These are phyloP conservation scores for Chauna torquata DNA, from an alignment of 2,113 vertebrate genomes.

Conservation along the genomic window DNA sequence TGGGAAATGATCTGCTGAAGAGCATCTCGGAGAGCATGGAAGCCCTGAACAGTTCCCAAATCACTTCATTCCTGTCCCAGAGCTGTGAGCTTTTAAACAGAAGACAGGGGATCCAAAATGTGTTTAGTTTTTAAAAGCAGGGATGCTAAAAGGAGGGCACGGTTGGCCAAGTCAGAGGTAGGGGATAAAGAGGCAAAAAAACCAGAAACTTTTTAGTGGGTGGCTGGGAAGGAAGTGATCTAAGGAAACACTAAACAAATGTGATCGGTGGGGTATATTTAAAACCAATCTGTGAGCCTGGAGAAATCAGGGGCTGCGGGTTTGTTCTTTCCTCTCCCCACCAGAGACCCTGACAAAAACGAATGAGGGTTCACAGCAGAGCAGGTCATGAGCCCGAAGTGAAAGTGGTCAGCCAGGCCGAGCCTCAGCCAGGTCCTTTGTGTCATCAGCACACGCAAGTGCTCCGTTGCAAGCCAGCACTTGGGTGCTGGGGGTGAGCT, in stretches of 20 bases:
- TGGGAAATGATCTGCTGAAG: background rate
- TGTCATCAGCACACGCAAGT: background rate
- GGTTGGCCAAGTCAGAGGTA: background rate
- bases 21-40: background rate
- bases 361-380: background rate
- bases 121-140: background rate
- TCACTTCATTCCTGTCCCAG: background rate
- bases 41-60: background rate
- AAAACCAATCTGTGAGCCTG: background rate
- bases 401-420: accelerated
- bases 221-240: background rate
- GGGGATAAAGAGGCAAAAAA: background rate
- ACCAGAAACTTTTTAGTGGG: background rate
- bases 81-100: background rate
- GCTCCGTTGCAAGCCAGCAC: background rate
- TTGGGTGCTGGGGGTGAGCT: background rate
- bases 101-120: no score
- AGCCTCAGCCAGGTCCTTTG: background rate
- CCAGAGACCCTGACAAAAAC: background rate
- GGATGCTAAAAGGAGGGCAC: background rate
- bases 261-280: background rate
- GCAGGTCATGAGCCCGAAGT: background rate
- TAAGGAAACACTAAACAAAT: background rate
- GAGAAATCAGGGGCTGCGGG: background rate
- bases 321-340: background rate